Base-by-base conservation (phyloP, 2,113 vertebrate species). In the Callionymus lyra region DNA sequence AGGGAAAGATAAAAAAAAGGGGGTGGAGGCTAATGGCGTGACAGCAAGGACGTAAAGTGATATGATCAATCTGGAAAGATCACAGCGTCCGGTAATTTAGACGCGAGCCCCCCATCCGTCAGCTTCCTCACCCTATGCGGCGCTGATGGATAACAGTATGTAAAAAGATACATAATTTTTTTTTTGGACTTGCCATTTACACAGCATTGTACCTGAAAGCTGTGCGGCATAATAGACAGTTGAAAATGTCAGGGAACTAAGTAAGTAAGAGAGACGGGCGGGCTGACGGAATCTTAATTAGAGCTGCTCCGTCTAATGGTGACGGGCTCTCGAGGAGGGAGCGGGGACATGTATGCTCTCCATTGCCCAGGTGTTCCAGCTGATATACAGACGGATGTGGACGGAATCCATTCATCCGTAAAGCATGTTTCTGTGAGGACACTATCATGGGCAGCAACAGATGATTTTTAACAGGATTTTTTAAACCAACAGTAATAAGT, bases 241-340 rank as follows among this genome's bases (percentile, higher is more conserved):
- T 88, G 82, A 82, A 86, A 88, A 86, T 88, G 86, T 86, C 86
- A 88, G 80, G 75, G 75, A 84, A 84, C 83, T 84, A 82, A 84
- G 82, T 86, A 84, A 85, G 84, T 85, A 86, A 84, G 81, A 77
- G 79, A 82, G 83, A 86, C 65, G 69, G 79, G 82, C 68, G 51
- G 71, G 72, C 81, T 68, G 44, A 72, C 66, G 16, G 84, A 86
- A 86, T 86, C 80, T 80, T 85, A 87, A 87, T 87, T 84, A 87
- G 85, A 76, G 74, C 66, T 65, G 65, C 44, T 36, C 66, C 43
- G 65, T 59, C 65, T 64, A 27, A 27, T 27, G 21, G 21, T 27
- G 21, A 27, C 21, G 21, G 21, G 21, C 21, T 27, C 8, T 27
- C 21, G 8, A 8, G 21, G 21, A 27, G 21, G 38, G 69, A 64